These are phyloP conservation scores for Squalus acanthias DNA, from an alignment of 2,797 vertebrate genomes.

Conservation along the genomic window DNA sequence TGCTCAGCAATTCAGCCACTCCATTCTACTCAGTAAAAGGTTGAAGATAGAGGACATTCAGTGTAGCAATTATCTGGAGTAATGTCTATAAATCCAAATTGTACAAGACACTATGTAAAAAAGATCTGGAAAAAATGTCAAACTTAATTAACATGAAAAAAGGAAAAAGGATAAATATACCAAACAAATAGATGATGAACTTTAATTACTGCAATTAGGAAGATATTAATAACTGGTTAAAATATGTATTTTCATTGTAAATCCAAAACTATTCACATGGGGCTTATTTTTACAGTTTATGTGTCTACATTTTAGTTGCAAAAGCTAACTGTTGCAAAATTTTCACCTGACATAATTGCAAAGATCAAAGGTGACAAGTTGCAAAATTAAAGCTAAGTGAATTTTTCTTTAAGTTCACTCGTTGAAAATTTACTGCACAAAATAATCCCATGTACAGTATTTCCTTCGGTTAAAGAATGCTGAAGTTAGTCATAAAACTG, in stretches of 20 bases:
- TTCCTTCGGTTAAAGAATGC: no score
- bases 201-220: not conserved
- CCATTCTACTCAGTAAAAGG: conserved; percentile 58
- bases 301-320: not conserved
- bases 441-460: not conserved
- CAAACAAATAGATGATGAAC: not conserved
- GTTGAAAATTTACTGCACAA: not conserved
- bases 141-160: not conserved
- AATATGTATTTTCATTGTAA: not conserved
- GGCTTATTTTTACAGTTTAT: not conserved
- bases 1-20: conserved; percentile 78
- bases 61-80: not conserved
- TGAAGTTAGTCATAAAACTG: no score
- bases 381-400: not conserved
- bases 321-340: not conserved
- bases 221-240: not conserved
- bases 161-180: not conserved
- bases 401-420: not conserved
- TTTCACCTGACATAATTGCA: not conserved
- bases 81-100: not conserved
- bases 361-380: not conserved
- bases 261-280: not conserved
- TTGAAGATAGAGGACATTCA: conserved; percentile 28
- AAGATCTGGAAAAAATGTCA: not conserved
- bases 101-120: no score